Evolutionary conservation across 2,113 vertebrate species (phyloP), one percentile per base, ranked within the genome.

Genomic region (Anoplopoma fimbria): DNA sequence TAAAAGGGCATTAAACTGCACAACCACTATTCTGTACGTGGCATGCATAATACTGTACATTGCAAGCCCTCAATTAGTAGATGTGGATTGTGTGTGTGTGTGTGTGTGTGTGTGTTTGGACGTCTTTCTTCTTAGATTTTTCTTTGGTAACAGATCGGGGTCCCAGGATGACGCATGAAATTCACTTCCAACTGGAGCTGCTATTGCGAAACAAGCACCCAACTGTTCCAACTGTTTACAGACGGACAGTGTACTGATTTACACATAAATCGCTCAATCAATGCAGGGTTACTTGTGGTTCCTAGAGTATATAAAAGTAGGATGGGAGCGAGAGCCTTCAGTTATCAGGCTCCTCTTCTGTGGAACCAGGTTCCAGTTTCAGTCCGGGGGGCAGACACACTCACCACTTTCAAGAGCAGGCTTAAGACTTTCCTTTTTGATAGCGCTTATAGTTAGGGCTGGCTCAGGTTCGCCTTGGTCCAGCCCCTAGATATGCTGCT

Each of bases 1-100:
- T 69, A 58, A 87, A 33, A 57, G 60, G 40, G 12, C 64, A 70
- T 74, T 51, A 64, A 79, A 65, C 76, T 64, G 57, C 45, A 75
- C 69, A 69, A 19, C 31, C 49, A 68, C 7, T 70, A 15, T 38
- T 71, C n/a, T 45, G 40, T 57, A 31, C 3, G 49, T 61, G 33
- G 3, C 13, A 14, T 34, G 31, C 57, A 77, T 77, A 23, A 57
- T 61, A 40, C 27, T 60, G n/a, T 13, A 42, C 6, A 81, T 47
- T 9, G 8, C 57, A 40, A 51, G 36, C n/a, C 47, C 47, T 75
- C 63, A 4, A 34, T 23, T 6, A 51, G 8, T 38, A 55, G 34
- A 36, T 25, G 23, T 71, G 7, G 14, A 38, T 10, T 51, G 31
- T 33, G 45, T 49, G 45, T 47, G 15, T 1, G 17, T 47, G 45